Conservation (phyloP, 2,113 vertebrate species). For the Cyphomyrus discorhynchus region DNA sequence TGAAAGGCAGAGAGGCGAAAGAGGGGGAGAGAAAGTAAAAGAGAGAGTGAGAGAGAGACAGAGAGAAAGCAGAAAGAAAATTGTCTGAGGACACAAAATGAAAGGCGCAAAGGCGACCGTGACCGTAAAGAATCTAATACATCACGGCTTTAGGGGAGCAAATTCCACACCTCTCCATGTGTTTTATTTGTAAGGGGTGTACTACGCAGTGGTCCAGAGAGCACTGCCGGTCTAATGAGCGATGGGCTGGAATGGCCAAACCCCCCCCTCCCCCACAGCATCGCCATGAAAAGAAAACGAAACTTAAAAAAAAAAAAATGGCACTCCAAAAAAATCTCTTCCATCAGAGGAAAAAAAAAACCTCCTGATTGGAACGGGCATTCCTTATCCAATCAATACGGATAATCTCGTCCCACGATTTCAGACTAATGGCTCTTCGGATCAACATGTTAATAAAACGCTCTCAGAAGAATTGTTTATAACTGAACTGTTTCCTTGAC, state of each 20-base stretch:
- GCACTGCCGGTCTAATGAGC: slow-evolving; percentile 59
- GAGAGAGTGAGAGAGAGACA: slow-evolving; percentile 30
- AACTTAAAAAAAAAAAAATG: slow-evolving; percentile 49
- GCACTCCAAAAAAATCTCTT: slow-evolving; percentile 47
- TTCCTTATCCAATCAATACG: slow-evolving; percentile 58
- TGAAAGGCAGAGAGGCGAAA: slow-evolving; percentile 70
- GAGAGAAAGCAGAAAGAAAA: slow-evolving; percentile 71
- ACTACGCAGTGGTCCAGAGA: slow-evolving; percentile 49
- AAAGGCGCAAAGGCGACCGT: slow-evolving; percentile 77
- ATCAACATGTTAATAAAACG: slow-evolving; percentile 69
- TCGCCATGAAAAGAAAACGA: slow-evolving; percentile 59
- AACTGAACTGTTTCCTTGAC: slow-evolving; percentile 70
- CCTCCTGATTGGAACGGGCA: slow-evolving; percentile 43
- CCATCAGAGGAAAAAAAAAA: slow-evolving; percentile 42
- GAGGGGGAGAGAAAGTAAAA: slow-evolving; percentile 55
- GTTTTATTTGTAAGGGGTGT: slow-evolving; percentile 72
- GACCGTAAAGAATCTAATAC: slow-evolving; percentile 87
- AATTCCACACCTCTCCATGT: slow-evolving; percentile 72
- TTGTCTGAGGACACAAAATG: slow-evolving; percentile 81
- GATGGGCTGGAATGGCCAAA: slow-evolving; percentile 64
- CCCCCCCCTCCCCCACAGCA: slow-evolving; percentile 48
- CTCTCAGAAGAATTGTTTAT: slow-evolving; percentile 81
- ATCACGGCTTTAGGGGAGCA: slow-evolving; percentile 74
- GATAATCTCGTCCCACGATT: slow-evolving; percentile 45
- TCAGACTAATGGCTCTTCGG: slow-evolving; percentile 52